A percentile compares a stretch with the other conserved stretches of the same genome.
Conservation (phyloP, 2,797 vertebrate genomes). For the Esox lucius region DNA sequence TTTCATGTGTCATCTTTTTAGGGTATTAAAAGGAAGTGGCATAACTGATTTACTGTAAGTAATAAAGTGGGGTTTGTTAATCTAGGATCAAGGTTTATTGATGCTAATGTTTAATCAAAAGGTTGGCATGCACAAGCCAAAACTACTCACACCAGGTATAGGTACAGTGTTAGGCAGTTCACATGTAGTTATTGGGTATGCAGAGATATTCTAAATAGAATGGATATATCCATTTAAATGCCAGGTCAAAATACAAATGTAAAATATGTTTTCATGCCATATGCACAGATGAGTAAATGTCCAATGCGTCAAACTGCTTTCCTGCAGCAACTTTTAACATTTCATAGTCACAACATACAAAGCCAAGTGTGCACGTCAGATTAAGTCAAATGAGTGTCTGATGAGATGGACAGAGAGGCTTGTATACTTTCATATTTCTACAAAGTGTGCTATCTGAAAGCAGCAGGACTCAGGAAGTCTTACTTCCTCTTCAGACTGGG, state of each 20-base stretch:
- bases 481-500: constrained; percentile 24
- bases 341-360: neutral
- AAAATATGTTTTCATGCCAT: neutral
- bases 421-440: neutral
- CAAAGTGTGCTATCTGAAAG: neutral
- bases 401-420: neutral
- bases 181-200: neutral
- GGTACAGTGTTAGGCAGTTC: neutral
- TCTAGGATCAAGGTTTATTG: neutral
- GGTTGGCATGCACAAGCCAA: neutral
- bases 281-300: neutral
- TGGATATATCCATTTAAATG: neutral
- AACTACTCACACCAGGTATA: neutral
- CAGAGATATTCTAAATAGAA: neutral
- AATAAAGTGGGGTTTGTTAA: neutral
- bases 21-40: neutral
- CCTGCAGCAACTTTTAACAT: neutral
- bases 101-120: constrained; percentile 1
- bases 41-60: neutral
- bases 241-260: neutral
- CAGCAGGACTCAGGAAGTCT: constrained; percentile 22
- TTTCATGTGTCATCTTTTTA: neutral
- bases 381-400: neutral
- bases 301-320: neutral
- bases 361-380: neutral